Conservation (phyloP, 2,113 vertebrate genomes). For the Pampusana beccarii region DNA sequence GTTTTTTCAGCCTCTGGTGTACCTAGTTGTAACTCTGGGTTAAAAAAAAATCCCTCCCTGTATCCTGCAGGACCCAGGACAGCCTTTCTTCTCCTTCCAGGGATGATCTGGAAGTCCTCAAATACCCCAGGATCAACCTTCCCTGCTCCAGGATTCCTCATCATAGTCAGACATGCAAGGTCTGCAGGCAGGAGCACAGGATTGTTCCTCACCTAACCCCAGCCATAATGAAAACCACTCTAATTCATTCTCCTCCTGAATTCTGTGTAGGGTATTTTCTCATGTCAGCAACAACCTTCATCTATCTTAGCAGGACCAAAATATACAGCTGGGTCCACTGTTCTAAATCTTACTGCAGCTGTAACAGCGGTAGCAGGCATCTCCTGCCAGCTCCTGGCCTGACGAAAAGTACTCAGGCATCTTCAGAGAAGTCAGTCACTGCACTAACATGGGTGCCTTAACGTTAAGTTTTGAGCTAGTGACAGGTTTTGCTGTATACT, state of each 20-base stretch:
- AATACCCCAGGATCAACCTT: neutral
- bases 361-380: neutral
- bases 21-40: neutral
- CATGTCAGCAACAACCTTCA: neutral
- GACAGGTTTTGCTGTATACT: neutral
- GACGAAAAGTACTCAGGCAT: neutral
- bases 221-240: neutral
- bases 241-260: neutral
- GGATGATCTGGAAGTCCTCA: neutral
- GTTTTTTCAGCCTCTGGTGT: neutral
- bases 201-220: neutral
- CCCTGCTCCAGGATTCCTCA: neutral
- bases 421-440: neutral
- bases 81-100: neutral
- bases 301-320: neutral
- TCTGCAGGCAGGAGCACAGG: neutral
- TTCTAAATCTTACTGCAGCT: neutral
- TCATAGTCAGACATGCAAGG: fast-evolving
- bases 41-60: neutral
- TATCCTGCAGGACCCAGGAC: neutral
- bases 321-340: neutral
- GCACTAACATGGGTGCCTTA: neutral
- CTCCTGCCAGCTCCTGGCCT: neutral
- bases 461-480: neutral
- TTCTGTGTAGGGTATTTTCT: neutral